phyloP scores from a whole-genome alignment of 2,888 invertebrate species.

The Cerastoderma edule region DNA sequence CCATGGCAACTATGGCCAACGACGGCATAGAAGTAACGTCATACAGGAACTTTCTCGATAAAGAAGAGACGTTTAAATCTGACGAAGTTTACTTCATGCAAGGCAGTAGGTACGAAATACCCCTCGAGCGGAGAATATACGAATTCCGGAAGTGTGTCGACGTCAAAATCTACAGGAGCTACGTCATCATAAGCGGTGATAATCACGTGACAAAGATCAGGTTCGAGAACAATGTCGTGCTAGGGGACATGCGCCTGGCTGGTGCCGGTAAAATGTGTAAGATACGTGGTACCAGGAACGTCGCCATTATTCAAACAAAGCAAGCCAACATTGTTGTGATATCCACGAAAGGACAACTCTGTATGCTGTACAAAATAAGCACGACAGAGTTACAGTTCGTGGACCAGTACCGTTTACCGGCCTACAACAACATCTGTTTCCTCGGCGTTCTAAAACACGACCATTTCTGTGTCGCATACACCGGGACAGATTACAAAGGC shows the following conservation, averaged over 20 bases:
- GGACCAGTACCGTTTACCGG: constrained; percentile 7
- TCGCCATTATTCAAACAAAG: constrained; percentile 10
- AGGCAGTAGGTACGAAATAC: constrained; percentile 6
- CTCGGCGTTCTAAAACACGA: constrained; percentile 13
- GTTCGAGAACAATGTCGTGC: background rate
- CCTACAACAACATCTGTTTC: constrained; percentile 19
- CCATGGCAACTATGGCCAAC: constrained; percentile 7
- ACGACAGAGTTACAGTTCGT: constrained; percentile 9
- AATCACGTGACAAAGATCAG: constrained; percentile 12
- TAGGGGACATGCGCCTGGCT: background rate
- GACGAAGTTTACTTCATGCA: constrained; percentile 17
- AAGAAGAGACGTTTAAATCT: background rate
- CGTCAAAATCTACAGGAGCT: background rate
- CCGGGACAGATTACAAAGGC: constrained; percentile 8
- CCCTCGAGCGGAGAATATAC: constrained; percentile 9
- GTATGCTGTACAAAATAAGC: background rate
- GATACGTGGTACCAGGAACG: constrained; percentile 7
- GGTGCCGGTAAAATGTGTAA: constrained; percentile 22
- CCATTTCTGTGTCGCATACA: constrained; percentile 10
- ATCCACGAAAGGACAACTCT: background rate
- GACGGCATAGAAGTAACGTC: constrained; percentile 8
- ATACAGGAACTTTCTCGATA: constrained; percentile 9
- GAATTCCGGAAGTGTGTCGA: constrained; percentile 21
- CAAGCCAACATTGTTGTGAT: constrained; percentile 2
- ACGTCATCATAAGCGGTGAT: constrained; percentile 21